Conservation (phyloP, 2,888 invertebrate species). For the Clistopyga incitator region DNA sequence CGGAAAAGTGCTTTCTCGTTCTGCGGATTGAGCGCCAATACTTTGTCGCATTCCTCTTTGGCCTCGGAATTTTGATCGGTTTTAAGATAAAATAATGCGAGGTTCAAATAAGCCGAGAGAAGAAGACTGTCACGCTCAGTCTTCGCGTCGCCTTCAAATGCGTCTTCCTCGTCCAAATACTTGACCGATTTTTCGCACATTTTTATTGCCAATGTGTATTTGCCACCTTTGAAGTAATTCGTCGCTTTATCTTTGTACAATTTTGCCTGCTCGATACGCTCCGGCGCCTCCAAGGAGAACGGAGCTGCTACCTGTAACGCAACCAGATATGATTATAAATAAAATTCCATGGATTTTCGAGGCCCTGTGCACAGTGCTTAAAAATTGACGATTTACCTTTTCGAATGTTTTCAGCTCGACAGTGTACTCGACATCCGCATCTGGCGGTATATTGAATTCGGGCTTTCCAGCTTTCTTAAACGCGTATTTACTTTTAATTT, state of each 20-base stretch:
- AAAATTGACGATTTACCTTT: conserved; percentile 85
- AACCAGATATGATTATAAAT: conserved; percentile 28
- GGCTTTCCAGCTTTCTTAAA: conserved; percentile 90
- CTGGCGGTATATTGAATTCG: conserved; percentile 91
- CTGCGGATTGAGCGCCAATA: conserved; percentile 89
- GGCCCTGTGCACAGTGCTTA: neutral
- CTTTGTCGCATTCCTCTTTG: conserved; percentile 91
- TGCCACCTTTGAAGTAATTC: conserved; percentile 92
- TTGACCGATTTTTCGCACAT: conserved; percentile 93
- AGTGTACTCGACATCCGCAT: conserved; percentile 92
- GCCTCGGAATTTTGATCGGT: conserved; percentile 89
- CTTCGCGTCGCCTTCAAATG: conserved; percentile 83
- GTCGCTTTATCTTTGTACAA: conserved; percentile 96
- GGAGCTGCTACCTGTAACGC: conserved; percentile 88
- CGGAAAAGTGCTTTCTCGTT: conserved; percentile 97
- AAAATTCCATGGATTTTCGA: neutral
- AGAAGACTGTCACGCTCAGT: conserved; percentile 86
- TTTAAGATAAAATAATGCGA: conserved; percentile 93
- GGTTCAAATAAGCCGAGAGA: conserved; percentile 91
- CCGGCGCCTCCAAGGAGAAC: conserved; percentile 90
- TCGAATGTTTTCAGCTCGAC: conserved; percentile 94
- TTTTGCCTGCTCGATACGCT: conserved; percentile 83
- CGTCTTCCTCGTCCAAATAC: conserved; percentile 85
- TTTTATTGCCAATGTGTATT: conserved; percentile 92
- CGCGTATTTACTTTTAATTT: conserved; percentile 91